phyloP scores from a whole-genome alignment of 2,888 invertebrate genomes.

The Hirtodrosophila duncani region DNA sequence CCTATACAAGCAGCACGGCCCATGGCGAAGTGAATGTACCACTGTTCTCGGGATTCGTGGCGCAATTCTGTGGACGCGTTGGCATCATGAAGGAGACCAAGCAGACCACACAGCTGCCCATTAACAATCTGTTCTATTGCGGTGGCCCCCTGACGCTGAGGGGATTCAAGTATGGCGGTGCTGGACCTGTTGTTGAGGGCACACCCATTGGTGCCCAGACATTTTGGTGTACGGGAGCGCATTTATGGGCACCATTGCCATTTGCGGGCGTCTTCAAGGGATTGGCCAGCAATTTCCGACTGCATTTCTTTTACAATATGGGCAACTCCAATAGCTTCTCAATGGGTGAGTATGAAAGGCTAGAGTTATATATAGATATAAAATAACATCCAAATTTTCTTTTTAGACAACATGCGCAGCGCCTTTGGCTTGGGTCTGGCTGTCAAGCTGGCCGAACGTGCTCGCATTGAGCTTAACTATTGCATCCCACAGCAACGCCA shows the following conservation, averaged over 20 bases:
- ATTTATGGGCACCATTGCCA: constrained; percentile 93
- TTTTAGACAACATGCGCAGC: constrained; percentile 82
- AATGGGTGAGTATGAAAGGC: constrained; percentile 54
- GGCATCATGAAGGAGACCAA: constrained; percentile 75
- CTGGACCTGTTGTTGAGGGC: constrained; percentile 90
- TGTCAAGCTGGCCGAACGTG: constrained; percentile 88
- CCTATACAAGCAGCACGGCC: constrained; percentile 90
- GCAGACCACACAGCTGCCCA: constrained; percentile 69
- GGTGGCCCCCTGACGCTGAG: constrained; percentile 94
- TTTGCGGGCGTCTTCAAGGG: constrained; percentile 88
- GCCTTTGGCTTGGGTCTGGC: constrained; percentile 91
- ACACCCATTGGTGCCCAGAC: constrained; percentile 86
- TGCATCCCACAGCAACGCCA: constrained; percentile 86
- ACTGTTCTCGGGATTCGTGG: constrained; percentile 79
- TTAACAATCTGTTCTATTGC: constrained; percentile 76
- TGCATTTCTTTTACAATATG: constrained; percentile 93
- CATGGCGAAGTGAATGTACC: constrained; percentile 85
- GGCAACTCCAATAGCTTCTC: constrained; percentile 85
- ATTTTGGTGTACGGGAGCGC: constrained; percentile 92
- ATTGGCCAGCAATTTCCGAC: constrained; percentile 89
- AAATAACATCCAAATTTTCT: constrained; percentile 3
- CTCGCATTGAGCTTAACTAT: constrained; percentile 97
- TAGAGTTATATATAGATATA: neutral
- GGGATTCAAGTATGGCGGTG: constrained; percentile 92
- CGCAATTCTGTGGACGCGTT: constrained; percentile 75